These are phyloP conservation scores for Oncorhynchus mykiss DNA, from an alignment of 2,113 vertebrate species.

Conservation along the genomic window DNA sequence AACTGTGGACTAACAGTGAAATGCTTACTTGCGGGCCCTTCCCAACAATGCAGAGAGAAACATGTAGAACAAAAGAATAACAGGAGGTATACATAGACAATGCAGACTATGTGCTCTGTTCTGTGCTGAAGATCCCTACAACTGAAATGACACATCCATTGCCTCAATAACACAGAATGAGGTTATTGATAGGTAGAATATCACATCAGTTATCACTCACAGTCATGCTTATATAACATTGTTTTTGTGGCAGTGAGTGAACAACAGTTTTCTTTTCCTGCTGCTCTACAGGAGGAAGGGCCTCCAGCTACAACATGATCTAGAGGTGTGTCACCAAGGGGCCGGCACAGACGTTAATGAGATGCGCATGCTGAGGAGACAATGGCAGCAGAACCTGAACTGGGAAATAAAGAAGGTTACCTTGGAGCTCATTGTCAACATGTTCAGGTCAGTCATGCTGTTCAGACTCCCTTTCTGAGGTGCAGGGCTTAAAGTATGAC, in stretches of 20 bases:
- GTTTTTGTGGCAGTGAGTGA: conserved; percentile 27
- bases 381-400: conserved; percentile 87
- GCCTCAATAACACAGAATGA: not conserved
- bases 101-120: not conserved
- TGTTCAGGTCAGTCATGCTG: conserved; percentile 80
- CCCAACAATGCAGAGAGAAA: no score
- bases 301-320: conserved; percentile 83
- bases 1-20: no score
- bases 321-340: conserved; percentile 75
- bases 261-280: conserved; percentile 20
- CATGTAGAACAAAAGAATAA: no score
- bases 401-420: conserved; percentile 78
- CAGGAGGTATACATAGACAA: no score
- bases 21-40: no score
- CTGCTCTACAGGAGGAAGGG: conserved; percentile 62
- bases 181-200: not conserved
- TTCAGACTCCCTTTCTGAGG: no score
- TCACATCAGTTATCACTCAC: not conserved
- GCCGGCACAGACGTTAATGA: conserved; percentile 77
- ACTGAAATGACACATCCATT: not conserved
- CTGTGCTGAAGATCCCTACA: not conserved
- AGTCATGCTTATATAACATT: not conserved
- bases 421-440: conserved; percentile 85
- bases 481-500: no score
- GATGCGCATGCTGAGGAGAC: conserved; percentile 68